Conservation (phyloP, 2,113 vertebrate genomes). For the Elgaria multicarinata region DNA sequence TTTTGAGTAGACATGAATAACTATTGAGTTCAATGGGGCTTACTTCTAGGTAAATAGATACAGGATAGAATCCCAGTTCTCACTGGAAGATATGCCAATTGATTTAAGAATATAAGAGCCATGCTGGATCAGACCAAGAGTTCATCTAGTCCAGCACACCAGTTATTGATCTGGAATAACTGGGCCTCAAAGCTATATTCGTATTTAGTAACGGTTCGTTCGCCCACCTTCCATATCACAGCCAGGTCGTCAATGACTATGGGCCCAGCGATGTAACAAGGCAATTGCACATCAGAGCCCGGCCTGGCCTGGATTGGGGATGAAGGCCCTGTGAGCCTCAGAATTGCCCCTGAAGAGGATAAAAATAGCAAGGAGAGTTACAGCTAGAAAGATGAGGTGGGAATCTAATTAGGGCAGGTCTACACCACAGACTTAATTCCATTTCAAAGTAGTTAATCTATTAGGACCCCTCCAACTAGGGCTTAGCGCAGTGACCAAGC, state of each 20-base stretch:
- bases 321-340: neutral
- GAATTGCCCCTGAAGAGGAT: neutral
- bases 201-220: neutral
- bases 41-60: too few species aligned
- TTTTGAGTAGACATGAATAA: neutral
- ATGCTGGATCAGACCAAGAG: too few species aligned
- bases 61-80: neutral
- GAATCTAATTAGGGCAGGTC: too few species aligned
- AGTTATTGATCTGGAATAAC: too few species aligned
- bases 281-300: neutral
- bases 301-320: neutral
- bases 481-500: neutral
- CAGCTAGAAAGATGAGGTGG: neutral
- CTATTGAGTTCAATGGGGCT: too few species aligned
- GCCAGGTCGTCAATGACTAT: neutral
- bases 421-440: neutral
- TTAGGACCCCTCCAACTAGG: neutral
- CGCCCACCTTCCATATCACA: neutral
- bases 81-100: neutral
- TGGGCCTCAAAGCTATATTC: accelerated
- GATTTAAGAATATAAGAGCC: too few species aligned
- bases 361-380: neutral
- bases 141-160: too few species aligned
- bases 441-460: neutral
- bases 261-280: neutral